Conservation (phyloP, 2,797 vertebrate species). For the Sylvilagus floridanus region DNA sequence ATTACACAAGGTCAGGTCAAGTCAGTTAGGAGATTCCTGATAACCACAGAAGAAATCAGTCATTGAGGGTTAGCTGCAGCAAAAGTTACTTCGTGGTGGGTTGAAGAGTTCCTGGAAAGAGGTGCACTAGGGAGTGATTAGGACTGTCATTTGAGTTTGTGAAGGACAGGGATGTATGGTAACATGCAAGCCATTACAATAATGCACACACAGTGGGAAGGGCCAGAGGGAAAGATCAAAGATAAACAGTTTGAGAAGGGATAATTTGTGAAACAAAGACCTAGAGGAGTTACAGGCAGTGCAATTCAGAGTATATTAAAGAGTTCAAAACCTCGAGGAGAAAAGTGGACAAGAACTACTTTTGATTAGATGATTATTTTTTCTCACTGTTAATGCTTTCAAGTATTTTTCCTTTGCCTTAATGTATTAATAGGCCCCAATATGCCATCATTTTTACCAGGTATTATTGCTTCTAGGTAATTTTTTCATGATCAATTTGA, state of each 20-base stretch:
- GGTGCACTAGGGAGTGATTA: neutral
- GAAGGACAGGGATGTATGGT: neutral
- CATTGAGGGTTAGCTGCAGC: neutral
- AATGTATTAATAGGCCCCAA: neutral
- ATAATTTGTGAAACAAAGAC: neutral
- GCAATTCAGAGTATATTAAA: conserved; percentile 1
- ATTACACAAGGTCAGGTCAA: neutral
- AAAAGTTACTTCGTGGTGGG: neutral
- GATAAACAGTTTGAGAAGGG: neutral
- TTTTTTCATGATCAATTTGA: neutral
- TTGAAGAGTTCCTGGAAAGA: neutral
- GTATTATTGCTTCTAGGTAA: conserved; percentile 17
- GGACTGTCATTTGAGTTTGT: neutral
- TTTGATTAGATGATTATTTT: neutral
- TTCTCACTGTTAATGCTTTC: neutral
- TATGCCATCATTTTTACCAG: neutral
- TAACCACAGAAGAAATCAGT: neutral
- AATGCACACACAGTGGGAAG: neutral
- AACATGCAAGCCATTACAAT: neutral
- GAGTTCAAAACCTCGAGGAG: neutral
- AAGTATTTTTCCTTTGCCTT: neutral
- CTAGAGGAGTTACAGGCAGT: neutral
- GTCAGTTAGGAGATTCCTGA: neutral
- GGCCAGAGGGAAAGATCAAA: neutral
- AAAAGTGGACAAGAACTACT: neutral